Evolutionary conservation across 2,797 vertebrate genomes (phyloP).

Genomic region (Strix occidentalis): DNA sequence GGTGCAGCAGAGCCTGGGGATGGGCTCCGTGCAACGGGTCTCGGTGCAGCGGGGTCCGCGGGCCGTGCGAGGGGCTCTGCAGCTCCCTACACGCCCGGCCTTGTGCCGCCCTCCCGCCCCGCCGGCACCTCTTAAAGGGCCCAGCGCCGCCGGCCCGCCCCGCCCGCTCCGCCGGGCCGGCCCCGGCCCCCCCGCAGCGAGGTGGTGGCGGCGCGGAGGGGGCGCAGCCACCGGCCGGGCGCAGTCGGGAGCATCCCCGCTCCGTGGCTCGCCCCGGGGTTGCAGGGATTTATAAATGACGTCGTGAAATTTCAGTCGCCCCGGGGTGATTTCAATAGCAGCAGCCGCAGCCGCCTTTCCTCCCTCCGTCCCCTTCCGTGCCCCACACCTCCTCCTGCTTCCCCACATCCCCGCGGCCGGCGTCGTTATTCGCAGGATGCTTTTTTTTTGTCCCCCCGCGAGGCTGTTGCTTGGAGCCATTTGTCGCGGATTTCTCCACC

Average conservation of each 20-base stretch:
- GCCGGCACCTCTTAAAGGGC: slow-evolving; percentile 36
- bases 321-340: neutral
- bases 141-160: neutral
- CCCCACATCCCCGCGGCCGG: neutral
- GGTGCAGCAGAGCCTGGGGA: too few species aligned
- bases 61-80: neutral
- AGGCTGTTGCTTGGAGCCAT: neutral
- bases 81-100: neutral
- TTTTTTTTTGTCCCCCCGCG: neutral
- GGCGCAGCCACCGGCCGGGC: neutral
- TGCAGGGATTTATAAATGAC: neutral
- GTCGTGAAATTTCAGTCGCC: neutral
- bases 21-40: neutral
- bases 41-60: neutral
- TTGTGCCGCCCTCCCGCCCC: neutral
- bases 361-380: neutral
- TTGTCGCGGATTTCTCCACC: neutral
- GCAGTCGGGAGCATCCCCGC: neutral
- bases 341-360: neutral
- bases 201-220: neutral
- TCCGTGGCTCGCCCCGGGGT: neutral
- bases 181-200: neutral
- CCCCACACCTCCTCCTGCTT: neutral
- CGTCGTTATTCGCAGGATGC: neutral
- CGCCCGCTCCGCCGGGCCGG: neutral